Conservation (phyloP, 2,888 invertebrate genomes). For the Pilophorus perplexus region DNA sequence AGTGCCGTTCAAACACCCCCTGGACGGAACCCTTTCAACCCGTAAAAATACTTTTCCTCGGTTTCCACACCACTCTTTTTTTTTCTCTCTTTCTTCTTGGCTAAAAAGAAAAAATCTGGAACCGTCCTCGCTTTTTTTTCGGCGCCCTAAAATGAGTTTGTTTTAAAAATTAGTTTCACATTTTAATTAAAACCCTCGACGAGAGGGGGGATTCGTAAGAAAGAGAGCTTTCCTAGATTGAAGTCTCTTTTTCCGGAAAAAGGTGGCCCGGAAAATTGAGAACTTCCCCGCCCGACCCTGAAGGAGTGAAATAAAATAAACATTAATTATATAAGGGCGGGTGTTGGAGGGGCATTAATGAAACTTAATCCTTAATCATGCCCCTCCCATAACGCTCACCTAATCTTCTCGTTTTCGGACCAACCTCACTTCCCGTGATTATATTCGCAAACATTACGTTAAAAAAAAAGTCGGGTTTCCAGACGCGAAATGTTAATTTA, state of each 20-base stretch:
- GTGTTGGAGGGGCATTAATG: slow-evolving; percentile 18
- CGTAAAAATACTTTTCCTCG: too few species aligned
- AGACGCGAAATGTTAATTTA: too few species aligned
- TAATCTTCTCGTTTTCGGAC: slow-evolving; percentile 23
- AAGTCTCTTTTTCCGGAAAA: too few species aligned
- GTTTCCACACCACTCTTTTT: background rate
- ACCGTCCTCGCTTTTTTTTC: too few species aligned
- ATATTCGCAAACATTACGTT: slow-evolving; percentile 25
- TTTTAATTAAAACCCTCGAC: slow-evolving; percentile 5
- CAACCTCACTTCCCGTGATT: slow-evolving; percentile 2
- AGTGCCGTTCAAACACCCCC: background rate
- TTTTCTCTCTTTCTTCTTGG: too few species aligned
- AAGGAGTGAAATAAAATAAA: slow-evolving; percentile 27
- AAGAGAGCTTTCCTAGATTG: too few species aligned
- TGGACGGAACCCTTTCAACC: too few species aligned
- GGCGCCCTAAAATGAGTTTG: slow-evolving; percentile 16
- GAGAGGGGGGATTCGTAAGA: background rate
- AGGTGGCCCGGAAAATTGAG: background rate
- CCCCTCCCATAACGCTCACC: background rate
- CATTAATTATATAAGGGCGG: slow-evolving; percentile 29
- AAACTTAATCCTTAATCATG: slow-evolving; percentile 21
- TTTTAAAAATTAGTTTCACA: slow-evolving; percentile 23
- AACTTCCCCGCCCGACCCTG: background rate
- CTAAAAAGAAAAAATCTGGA: too few species aligned
- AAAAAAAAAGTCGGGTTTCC: too few species aligned